Conservation (phyloP, 2,113 vertebrate genomes). For the Chrysemys picta region DNA sequence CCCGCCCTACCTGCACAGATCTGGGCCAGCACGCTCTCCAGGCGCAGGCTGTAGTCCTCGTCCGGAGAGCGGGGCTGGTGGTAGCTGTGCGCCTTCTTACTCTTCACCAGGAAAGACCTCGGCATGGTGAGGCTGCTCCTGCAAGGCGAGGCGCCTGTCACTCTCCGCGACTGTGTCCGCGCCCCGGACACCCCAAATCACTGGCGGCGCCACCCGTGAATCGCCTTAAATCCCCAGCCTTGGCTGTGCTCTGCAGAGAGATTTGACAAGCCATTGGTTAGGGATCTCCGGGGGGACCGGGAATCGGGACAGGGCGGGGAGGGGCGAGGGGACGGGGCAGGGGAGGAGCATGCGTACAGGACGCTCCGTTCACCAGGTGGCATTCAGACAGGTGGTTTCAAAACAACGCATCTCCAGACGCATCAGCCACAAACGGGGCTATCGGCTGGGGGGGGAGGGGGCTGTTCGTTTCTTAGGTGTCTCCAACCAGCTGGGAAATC, state of each 20-base stretch:
- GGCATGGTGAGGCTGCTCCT: slow-evolving; percentile 83
- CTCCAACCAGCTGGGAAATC: background rate
- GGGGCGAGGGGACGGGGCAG: slow-evolving; percentile 27
- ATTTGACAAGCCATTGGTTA: slow-evolving; percentile 53
- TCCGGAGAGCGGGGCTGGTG: slow-evolving; percentile 89
- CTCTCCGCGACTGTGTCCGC: background rate
- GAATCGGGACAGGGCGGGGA: background rate
- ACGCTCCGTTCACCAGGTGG: slow-evolving; percentile 89
- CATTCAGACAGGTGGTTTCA: slow-evolving; percentile 86
- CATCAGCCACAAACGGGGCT: background rate
- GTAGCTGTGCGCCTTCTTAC: slow-evolving; percentile 98
- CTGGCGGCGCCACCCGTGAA: background rate
- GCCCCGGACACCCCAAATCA: background rate
- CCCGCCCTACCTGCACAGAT: slow-evolving; percentile 87
- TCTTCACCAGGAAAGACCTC: slow-evolving; percentile 97
- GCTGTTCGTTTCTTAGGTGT: too few species aligned
- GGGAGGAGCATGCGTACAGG: slow-evolving; percentile 43
- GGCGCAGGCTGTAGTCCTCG: slow-evolving; percentile 82
- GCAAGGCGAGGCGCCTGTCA: background rate
- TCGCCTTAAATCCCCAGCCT: background rate
- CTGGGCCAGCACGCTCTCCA: slow-evolving; percentile 83
- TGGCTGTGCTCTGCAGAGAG: slow-evolving; percentile 59
- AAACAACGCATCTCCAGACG: background rate
- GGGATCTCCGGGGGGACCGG: background rate
- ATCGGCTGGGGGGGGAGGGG: background rate